A percentile compares a stretch with the other conserved stretches of the same genome.
Evolutionary conservation across 2,797 vertebrate species (phyloP).

Genomic region (Phrynocephalus forsythii): DNA sequence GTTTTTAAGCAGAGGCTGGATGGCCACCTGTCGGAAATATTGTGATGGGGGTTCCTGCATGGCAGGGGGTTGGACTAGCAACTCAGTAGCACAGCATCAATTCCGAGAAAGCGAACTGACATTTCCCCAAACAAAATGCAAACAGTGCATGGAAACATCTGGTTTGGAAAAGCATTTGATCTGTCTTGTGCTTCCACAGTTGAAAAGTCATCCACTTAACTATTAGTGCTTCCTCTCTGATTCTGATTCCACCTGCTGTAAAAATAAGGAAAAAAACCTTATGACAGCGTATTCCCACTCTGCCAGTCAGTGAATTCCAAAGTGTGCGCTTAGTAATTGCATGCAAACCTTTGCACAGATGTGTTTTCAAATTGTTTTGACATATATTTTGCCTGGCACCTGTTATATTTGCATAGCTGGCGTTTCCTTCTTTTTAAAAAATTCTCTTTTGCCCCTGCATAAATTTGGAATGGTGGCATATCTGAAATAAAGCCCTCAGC

Average conservation of each 20-base stretch:
- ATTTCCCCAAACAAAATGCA: not conserved
- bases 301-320: conserved; percentile 21
- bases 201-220: not conserved
- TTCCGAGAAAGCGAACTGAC: not conserved
- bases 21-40: too few species aligned
- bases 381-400: conserved; percentile 11
- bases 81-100: not conserved
- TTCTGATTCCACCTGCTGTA: conserved; percentile 16
- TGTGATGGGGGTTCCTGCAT: too few species aligned
- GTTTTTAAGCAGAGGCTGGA: too few species aligned
- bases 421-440: too few species aligned
- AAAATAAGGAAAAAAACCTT: conserved; percentile 18
- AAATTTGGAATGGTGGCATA: not conserved
- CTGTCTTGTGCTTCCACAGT: too few species aligned
- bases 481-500: not conserved
- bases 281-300: conserved; percentile 14
- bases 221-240: not conserved
- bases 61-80: not conserved
- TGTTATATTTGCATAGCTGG: conserved; percentile 14
- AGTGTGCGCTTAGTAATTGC: not conserved
- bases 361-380: conserved; percentile 28
- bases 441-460: not conserved
- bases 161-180: not conserved
- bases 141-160: not conserved
- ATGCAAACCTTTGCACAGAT: conserved; percentile 29